These are phyloP conservation scores for Brachionus calyciflorus DNA, from an alignment of 1,140 invertebrate species.

Conservation along the genomic window DNA sequence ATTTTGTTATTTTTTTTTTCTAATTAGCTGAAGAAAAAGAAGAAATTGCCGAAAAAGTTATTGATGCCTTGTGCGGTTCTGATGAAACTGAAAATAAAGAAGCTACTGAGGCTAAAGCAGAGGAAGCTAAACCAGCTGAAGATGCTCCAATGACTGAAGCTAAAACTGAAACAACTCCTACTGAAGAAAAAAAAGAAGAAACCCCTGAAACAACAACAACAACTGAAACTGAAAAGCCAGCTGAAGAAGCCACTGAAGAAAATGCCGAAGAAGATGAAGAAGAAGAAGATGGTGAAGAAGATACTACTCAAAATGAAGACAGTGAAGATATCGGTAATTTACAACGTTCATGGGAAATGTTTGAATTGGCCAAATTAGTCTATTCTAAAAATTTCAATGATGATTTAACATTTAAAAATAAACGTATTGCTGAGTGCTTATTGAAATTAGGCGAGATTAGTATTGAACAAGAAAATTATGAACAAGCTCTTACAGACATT, in stretches of 20 bases:
- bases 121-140: conserved; percentile 47
- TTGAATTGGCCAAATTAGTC: conserved; percentile 69
- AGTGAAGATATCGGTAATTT: conserved; percentile 68
- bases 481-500: conserved; percentile 30
- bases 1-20: not conserved
- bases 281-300: conserved; percentile 50
- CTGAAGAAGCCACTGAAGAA: conserved; percentile 48
- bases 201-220: conserved; percentile 34
- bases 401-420: conserved; percentile 40
- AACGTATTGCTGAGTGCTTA: conserved; percentile 41
- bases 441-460: conserved; percentile 40
- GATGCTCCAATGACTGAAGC: conserved; percentile 51
- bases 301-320: conserved; percentile 49
- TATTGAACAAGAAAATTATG: conserved; percentile 46
- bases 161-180: not conserved
- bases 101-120: not conserved
- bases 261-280: conserved; percentile 51
- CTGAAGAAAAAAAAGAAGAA: conserved; percentile 54
- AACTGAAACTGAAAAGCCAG: not conserved
- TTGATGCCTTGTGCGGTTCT: conserved; percentile 52
- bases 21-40: not conserved
- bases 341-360: conserved; percentile 83
- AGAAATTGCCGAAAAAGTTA: conserved; percentile 49
- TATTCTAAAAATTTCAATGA: conserved; percentile 35
- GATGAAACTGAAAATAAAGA: conserved; percentile 36